Conservation (phyloP, 2,888 invertebrate species). For the Masnerella sp. region DNA sequence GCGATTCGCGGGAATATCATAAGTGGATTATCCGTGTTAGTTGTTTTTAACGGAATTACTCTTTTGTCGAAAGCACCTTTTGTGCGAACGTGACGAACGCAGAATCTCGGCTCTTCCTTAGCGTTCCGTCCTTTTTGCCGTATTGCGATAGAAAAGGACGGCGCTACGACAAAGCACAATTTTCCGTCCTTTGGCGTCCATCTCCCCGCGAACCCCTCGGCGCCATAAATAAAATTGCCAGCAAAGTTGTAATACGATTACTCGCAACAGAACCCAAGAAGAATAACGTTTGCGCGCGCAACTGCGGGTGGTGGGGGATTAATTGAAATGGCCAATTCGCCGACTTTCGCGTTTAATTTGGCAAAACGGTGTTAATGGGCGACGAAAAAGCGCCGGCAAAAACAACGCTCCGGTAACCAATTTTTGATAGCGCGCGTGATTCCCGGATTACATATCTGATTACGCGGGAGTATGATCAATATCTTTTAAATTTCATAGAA, state of each 20-base stretch:
- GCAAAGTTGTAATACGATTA: constrained; percentile 57
- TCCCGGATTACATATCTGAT: constrained; percentile 40
- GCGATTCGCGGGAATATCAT: constrained; percentile 26
- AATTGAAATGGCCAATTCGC: constrained; percentile 55
- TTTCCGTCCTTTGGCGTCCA: constrained; percentile 1
- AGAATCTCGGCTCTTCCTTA: constrained; percentile 42
- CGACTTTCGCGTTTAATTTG: constrained; percentile 53
- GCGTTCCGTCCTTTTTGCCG: constrained; percentile 1
- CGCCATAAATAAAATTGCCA: constrained; percentile 56
- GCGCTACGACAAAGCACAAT: no score
- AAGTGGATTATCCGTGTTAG: constrained; percentile 50
- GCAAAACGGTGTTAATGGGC: constrained; percentile 52
- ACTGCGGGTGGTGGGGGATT: constrained; percentile 45
- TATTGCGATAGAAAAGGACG: no score
- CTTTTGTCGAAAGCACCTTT: constrained; percentile 44
- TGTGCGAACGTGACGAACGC: constrained; percentile 48
- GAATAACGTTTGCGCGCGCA: constrained; percentile 48
- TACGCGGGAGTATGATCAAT: constrained; percentile 31
- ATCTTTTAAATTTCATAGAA: constrained; percentile 29
- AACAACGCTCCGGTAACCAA: constrained; percentile 44
- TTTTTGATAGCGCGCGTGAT: constrained; percentile 44
- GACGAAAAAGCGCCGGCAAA: constrained; percentile 41
- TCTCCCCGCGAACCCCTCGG: constrained; percentile 3
- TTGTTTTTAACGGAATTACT: constrained; percentile 48
- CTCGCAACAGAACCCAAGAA: constrained; percentile 48